Evolutionary conservation across 1,140 invertebrate species (phyloP), one percentile per base, ranked within the genome.

Genomic region (Drosophila sulfurigaster): DNA sequence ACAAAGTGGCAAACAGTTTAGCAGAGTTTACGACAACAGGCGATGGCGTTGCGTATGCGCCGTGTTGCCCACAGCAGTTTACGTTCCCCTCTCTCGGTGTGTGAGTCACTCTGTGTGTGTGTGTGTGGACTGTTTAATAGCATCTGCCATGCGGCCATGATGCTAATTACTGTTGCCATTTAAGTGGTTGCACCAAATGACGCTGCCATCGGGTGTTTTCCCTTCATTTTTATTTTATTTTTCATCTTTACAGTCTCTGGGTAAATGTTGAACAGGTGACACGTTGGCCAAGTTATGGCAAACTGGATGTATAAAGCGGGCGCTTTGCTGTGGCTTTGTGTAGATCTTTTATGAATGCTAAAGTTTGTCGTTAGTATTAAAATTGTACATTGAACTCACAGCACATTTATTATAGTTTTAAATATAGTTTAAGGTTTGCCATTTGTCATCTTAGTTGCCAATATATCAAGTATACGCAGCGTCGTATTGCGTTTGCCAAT

Each of bases 1-100:
- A 88, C 83, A 88, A 88, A 88, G 83, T 88, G 83, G 83, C 83
- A 88, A 88, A 88, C 83, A 88, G 83, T 88, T 88, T 88, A 88
- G 83, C 85, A 88, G 83, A 88, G 85, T 88, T 88, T 88, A 88
- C 83, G 83, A 88, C 83, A 88, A 89, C 83, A 83, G 56, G 32
- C 58, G 59, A 52, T 43, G 41, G 56, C 79, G 67, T 83, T 80
- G 80, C 82, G 82, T 82, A 82, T 87, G 75, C 77, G 79, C 83
- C 82, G 59, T 81, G 73, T 78, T 79, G 83, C 69, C 78, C 83
- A 63, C 59, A 66, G 64, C 67, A 58, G 54, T 80, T 74, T 77
- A 72, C 73, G 78, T 38, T 46, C 8, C 51, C 49, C 54, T 56
- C 43, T 52, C 57, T 78, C 13, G 7, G 49, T 35, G 20, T n/a